A percentile compares a stretch with the other conserved stretches of the same genome.
Evolutionary conservation across 2,888 invertebrate genomes (phyloP).

Genomic region (Julus scandinavius): DNA sequence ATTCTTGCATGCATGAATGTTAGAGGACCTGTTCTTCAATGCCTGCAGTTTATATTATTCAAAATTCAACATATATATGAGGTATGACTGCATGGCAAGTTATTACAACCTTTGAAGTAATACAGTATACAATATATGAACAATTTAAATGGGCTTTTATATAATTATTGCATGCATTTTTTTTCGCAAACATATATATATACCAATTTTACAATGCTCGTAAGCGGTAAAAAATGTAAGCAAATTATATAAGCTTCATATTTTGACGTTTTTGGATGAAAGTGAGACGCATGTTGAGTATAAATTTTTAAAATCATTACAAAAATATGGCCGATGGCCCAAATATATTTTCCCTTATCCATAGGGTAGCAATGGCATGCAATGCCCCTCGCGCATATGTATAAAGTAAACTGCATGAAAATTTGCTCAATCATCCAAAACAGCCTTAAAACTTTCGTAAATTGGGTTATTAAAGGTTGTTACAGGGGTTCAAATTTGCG

Average conservation of each 20-base stretch:
- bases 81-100: no score
- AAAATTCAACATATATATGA: no score
- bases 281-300: background rate
- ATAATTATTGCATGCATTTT: no score
- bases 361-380: background rate
- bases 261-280: background rate
- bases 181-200: no score
- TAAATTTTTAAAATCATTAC: background rate
- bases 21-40: no score
- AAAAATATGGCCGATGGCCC: background rate
- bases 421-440: background rate
- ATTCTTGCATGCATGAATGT: no score
- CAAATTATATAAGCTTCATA: background rate
- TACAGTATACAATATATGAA: no score
- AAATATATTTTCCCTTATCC: background rate
- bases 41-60: no score
- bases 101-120: no score
- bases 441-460: conserved; percentile 13
- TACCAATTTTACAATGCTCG: no score
- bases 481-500: conserved; percentile 39
- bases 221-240: no score
- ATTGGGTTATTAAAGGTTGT: conserved; percentile 37
- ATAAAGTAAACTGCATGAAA: background rate
- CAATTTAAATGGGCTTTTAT: no score
- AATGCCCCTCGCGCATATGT: background rate